These are phyloP conservation scores for Conchocele bisecta DNA, from an alignment of 2,888 invertebrate genomes.

Conservation along the genomic window DNA sequence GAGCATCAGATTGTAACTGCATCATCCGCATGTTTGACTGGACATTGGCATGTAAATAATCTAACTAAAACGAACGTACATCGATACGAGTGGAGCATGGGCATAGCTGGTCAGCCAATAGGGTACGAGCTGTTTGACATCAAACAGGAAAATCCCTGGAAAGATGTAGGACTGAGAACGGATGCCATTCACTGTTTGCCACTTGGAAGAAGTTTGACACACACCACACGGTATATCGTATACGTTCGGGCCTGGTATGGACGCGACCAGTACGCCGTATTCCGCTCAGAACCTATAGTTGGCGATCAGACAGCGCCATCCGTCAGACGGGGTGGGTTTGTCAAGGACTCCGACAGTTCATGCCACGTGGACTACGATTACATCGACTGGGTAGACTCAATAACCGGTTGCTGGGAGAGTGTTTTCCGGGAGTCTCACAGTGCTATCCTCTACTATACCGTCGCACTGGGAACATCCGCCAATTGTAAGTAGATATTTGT, in stretches of 20 bases:
- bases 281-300: conserved; percentile 34
- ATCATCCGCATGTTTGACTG: conserved; percentile 47
- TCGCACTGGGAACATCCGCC: conserved; percentile 47
- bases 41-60: conserved; percentile 39
- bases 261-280: conserved; percentile 16
- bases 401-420: conserved; percentile 50
- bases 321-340: conserved; percentile 25
- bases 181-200: conserved; percentile 49
- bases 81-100: conserved; percentile 61
- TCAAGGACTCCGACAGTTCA: conserved; percentile 42
- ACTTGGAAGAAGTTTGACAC: conserved; percentile 7
- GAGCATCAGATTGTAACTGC: neutral
- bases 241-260: conserved; percentile 58
- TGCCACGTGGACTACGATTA: conserved; percentile 43
- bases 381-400: conserved; percentile 29
- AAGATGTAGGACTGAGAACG: conserved; percentile 44
- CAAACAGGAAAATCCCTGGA: conserved; percentile 49
- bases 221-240: conserved; percentile 39
- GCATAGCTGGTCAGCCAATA: conserved; percentile 26
- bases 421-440: conserved; percentile 49
- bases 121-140: conserved; percentile 56
- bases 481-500: conserved; percentile 16
- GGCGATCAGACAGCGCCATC: conserved; percentile 55
- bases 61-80: neutral
- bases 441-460: conserved; percentile 8